Percentiles rank a stretch among this genome's conserved stretches.
Conservation (phyloP, 2,888 invertebrate species). For the Cephonodes hylas region DNA sequence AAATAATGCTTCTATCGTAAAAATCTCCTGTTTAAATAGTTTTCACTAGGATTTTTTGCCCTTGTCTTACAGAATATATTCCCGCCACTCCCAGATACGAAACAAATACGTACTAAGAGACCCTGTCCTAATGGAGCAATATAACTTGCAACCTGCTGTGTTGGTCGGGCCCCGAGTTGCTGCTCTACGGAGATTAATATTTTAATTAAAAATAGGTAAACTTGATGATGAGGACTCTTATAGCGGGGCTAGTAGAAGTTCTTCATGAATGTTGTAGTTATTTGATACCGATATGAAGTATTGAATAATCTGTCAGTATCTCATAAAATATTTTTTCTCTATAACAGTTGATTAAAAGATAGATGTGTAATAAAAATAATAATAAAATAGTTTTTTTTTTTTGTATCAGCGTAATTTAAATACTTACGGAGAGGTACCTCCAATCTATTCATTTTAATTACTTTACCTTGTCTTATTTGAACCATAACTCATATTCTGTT, state of each 20-base stretch:
- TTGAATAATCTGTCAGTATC: no score
- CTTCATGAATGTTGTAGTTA: background rate
- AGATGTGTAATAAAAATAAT: no score
- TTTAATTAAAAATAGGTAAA: constrained; percentile 9
- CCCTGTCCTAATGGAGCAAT: constrained; percentile 6
- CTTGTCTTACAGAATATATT: background rate
- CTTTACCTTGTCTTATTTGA: no score
- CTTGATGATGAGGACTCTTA: background rate
- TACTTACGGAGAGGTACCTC: no score
- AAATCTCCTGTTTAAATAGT: background rate
- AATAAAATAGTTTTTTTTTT: no score
- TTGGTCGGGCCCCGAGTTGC: constrained; percentile 1
- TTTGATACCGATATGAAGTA: no score
- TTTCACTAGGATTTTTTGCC: background rate
- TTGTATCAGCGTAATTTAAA: no score
- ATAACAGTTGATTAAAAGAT: no score
- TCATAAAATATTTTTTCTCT: no score
- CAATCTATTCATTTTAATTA: no score
- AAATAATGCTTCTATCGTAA: no score
- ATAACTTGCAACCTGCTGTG: constrained; percentile 1
- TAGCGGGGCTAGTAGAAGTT: background rate
- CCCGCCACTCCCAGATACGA: background rate
- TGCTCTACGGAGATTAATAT: background rate
- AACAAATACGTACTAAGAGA: background rate
- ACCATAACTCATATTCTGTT: no score